phyloP scores from a whole-genome alignment of 2,888 invertebrate species.

The Meloe dianella region DNA sequence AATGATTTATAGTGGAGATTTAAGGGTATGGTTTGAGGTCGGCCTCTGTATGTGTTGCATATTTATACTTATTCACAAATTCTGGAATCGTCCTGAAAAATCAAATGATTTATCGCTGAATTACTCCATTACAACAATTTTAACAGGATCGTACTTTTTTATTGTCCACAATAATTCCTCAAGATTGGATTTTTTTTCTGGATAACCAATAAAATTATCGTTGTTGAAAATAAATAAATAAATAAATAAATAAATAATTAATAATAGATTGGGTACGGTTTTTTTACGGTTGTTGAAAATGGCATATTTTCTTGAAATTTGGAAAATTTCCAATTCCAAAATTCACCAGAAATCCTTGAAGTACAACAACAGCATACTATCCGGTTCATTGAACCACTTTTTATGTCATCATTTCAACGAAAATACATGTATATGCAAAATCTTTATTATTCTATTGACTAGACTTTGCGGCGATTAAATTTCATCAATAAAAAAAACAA shows the following conservation, averaged over 20 bases:
- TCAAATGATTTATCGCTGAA: constrained; percentile 4
- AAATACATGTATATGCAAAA: neutral
- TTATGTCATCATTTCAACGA: neutral
- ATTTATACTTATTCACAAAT: constrained; percentile 34
- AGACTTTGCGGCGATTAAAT: neutral
- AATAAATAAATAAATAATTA: no score
- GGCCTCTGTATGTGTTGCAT: constrained; percentile 39
- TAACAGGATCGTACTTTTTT: neutral
- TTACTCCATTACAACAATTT: neutral
- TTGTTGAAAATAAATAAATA: no score
- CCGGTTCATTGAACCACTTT: constrained; percentile 8
- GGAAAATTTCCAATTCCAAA: constrained; percentile 1
- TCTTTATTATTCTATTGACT: neutral
- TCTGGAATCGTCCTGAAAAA: constrained; percentile 10
- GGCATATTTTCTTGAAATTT: neutral
- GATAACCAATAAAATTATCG: neutral
- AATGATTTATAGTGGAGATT: constrained; percentile 48
- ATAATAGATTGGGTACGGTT: no score
- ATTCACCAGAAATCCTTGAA: constrained; percentile 4
- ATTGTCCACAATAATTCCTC: neutral
- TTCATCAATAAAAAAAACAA: neutral
- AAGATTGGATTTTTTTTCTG: no score
- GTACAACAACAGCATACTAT: constrained; percentile 1
- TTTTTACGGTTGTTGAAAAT: neutral
- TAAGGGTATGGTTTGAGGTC: constrained; percentile 50